phyloP scores from a whole-genome alignment of 2,113 vertebrate species.

The Coracopsis vasa region DNA sequence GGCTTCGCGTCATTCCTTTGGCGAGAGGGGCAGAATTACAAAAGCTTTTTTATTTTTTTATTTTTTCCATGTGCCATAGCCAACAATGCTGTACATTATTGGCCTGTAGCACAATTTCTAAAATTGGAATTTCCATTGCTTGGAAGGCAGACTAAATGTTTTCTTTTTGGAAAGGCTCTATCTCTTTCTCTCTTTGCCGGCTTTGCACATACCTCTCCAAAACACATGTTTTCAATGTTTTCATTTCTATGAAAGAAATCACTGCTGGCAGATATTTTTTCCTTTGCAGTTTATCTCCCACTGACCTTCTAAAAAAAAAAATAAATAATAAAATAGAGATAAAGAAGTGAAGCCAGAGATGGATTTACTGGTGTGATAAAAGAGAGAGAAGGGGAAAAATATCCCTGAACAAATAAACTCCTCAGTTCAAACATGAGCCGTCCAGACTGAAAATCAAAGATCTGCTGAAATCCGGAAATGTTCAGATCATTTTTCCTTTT shows the following conservation, averaged over 20 bases:
- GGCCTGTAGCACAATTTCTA: constrained; percentile 25
- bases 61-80: constrained; percentile 42
- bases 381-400: neutral
- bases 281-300: neutral
- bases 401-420: neutral
- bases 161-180: constrained; percentile 8
- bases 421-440: neutral
- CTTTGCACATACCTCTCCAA: neutral
- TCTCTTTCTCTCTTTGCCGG: neutral
- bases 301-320: neutral
- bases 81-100: neutral
- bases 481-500: neutral
- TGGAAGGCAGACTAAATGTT: constrained; percentile 34
- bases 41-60: constrained; percentile 9
- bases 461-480: neutral
- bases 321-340: too few species aligned
- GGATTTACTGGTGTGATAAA: neutral
- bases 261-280: neutral
- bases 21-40: neutral
- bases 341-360: neutral
- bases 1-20: constrained; percentile 2
- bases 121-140: constrained; percentile 62
- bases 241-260: neutral
- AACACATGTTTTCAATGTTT: constrained; percentile 26
- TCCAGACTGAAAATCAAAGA: neutral